Base-by-base conservation (phyloP, 2,888 invertebrate genomes). In the Gymnosoma rotundatum region DNA sequence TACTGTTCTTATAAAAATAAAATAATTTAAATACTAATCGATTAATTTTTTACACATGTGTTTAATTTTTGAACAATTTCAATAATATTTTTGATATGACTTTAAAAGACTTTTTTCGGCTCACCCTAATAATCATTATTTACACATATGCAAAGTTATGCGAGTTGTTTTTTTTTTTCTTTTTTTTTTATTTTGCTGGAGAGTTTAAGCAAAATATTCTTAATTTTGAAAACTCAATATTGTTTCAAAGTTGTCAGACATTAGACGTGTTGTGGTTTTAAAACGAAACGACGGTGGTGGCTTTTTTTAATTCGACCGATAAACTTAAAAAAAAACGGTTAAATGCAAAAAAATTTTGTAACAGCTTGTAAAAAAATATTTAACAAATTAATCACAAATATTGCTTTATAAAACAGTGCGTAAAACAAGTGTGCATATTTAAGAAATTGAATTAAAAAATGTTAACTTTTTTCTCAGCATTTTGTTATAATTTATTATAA, bases 221-320 rank as follows among this genome's bases (percentile, higher is more conserved):
- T 64, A 78, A 81, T 81, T 74, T 81, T 81, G 63, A 81, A 84
- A 81, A 81, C 74, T 84, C 84, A 84, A 84, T 84, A 84, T 81
- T 81, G 76, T 81, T 78, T 78, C 69, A 84, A 81, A 81, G 84
- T 81, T 84, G 84, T 81, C 84, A 84, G 78, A 50, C 84, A 70
- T 64, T 81, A 78, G 84, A 84, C 81, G 84, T 84, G 81, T 84
- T 81, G 78, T 81, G 84, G 80, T 84, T 81, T 69, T 78, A 60
- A 32, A 36, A 45, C 52, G 61, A 72, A 63, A 54, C 50, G 60
- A 45, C 74, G 74, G 63, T 64, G 78, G 64, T 58, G 72, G 58
- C 45, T n/a, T 64, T 48, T 76, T 74, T 66, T 58, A 69, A 63
- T 45, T 72, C 74, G 25, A 63, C 18, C 45, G 36, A 61, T 45